Base-by-base conservation (phyloP, 64 coral and sea anemone species). In the Montipora cactus region DNA sequence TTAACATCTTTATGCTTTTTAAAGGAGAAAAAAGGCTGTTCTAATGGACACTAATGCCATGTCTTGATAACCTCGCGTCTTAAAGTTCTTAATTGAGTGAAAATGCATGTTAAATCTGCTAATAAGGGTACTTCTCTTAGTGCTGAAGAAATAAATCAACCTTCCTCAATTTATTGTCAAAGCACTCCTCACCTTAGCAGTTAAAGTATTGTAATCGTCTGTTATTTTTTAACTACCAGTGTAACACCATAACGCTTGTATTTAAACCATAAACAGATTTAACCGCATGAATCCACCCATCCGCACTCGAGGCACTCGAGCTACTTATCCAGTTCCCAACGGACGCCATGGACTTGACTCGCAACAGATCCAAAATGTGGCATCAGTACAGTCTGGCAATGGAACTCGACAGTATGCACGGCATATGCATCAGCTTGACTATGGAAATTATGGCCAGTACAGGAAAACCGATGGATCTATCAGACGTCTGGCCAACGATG, bases 231-330 rank as follows among this genome's bases (percentile, higher is more conserved):
- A 28, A 20, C 2, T 21, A 50, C 62, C 67, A 37, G 68, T 15
- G 13, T 64, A 12, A 20, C 18, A 22, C 11, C 14, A 50, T 48
- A 49, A 50, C 66, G 14, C 8, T 16, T 86, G 68, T 50, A 86
- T 86, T 76, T 93, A 94, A 97, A 97, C 93, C 75, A 61, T 92
- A 94, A 98, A 98, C 96, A 98, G 96, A 98, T 98, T 98, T 95
- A 98, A 98, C 93, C 96, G 93, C 71, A 92, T 90, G 88, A 92
- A 95, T 84, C 96, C 96, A 64, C 93, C 93, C 9, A 79, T 83
- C 21, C 11, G 53, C 53, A 28, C 89, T 73, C 72, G 87, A 85
- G 93, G 88, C 79, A 47, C 89, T 95, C 88, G 89, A 75, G 89
- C 93, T 28, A 88, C 96, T 74, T 92, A 95, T 71, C 88, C 96